Conservation (phyloP, 2,113 vertebrate species). For the Anser brachyrhynchus region DNA sequence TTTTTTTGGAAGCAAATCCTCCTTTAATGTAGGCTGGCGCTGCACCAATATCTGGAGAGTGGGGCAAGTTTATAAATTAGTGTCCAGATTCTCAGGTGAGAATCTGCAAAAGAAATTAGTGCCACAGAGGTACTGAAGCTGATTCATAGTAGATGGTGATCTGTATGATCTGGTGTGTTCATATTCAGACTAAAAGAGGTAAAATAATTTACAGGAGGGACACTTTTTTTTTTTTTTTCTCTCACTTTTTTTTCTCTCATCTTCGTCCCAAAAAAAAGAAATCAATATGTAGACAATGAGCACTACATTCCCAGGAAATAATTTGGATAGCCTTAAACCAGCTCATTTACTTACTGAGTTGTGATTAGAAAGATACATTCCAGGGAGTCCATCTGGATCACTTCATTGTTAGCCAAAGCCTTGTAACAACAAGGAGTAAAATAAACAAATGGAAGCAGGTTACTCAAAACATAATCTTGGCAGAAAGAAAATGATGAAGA, state of each 20-base stretch:
- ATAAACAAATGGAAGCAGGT: not conserved
- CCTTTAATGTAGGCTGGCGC: too few species aligned
- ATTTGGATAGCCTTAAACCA: not conserved
- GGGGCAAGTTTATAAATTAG: not conserved
- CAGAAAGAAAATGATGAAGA: not conserved
- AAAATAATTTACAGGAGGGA: not conserved
- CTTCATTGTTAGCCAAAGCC: not conserved
- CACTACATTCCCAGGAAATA: not conserved
- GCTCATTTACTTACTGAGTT: fast-evolving
- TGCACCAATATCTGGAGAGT: not conserved
- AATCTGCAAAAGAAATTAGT: not conserved
- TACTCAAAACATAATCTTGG: not conserved
- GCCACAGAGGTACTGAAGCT: not conserved
- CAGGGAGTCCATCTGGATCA: not conserved
- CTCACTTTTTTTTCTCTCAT: not conserved
- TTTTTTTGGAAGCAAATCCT: not conserved
- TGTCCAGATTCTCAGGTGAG: not conserved
- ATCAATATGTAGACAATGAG: not conserved
- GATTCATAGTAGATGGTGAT: not conserved
- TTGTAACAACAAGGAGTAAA: not conserved
- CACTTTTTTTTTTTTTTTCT: not conserved
- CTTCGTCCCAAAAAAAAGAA: not conserved
- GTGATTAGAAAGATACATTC: not conserved
- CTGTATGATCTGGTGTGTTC: not conserved
- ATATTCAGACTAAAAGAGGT: not conserved